These are phyloP conservation scores for Selene dorsalis DNA, from an alignment of 2,797 vertebrate genomes.

Conservation along the genomic window DNA sequence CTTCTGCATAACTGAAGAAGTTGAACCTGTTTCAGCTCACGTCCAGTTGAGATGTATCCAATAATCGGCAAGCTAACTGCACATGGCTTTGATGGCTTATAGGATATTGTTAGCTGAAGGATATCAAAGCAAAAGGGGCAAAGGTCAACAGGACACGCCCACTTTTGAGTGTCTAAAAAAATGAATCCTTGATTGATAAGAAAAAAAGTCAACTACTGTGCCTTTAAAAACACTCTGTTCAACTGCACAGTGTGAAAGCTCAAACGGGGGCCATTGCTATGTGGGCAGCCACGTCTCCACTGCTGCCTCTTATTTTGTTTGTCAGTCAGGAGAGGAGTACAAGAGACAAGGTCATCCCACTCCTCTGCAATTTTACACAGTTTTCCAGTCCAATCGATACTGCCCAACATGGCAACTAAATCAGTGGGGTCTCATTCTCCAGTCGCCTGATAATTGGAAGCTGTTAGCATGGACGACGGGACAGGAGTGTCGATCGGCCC, in stretches of 20 bases:
- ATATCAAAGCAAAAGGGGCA: neutral
- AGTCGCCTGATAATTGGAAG: constrained; percentile 61
- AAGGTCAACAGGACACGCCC: neutral
- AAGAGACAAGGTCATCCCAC: constrained; percentile 68
- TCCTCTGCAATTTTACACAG: constrained; percentile 52
- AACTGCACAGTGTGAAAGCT: constrained; percentile 18
- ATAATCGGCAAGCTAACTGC: neutral
- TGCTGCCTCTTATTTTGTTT: constrained; percentile 36
- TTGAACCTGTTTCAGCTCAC: neutral
- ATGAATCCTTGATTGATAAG: too few relatives aligned
- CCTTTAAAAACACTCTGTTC: neutral
- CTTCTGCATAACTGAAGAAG: neutral
- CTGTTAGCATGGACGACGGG: constrained; percentile 44
- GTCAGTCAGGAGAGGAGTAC: constrained; percentile 53
- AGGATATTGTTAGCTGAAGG: too few relatives aligned
- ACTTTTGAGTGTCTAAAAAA: neutral
- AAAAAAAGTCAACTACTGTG: too few relatives aligned
- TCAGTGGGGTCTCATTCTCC: constrained; percentile 53
- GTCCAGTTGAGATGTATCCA: neutral
- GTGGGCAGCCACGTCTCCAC: constrained; percentile 18
- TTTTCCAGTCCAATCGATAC: constrained; percentile 68
- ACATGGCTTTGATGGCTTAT: neutral
- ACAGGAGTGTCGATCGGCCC: constrained; percentile 31
- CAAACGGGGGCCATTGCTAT: constrained; percentile 25
- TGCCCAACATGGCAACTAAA: constrained; percentile 43